Base-by-base conservation (phyloP, 2,113 vertebrate genomes). In the Ammodytes dubius region DNA sequence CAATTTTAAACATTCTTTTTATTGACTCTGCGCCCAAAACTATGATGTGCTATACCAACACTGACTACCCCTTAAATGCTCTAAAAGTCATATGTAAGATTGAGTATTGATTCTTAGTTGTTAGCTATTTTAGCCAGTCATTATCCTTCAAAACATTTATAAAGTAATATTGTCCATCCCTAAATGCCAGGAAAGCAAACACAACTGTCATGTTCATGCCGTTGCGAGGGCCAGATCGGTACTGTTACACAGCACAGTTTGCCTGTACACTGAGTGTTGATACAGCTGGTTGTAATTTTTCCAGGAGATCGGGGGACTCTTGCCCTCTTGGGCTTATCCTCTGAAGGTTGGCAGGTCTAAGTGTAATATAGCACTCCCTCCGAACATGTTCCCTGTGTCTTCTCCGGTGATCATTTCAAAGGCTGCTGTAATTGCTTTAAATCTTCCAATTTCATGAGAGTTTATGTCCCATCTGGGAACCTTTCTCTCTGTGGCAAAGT, bases 211-310 rank as follows among this genome's bases (percentile, higher is more conserved):
- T 57, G 70, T 50, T 47, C 66, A 59, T 77, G 59, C 58, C 70
- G 78, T 66, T 56, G 67, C 74, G 52, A 54, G 45, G 15, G 70
- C 54, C 5, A 79, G 74, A 27, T 27, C 35, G 1, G 39, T 50
- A 19, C 46, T 57, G 17, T 17, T 72, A 74, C 47, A 3, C 59
- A 27, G 60, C 6, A 1, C 58, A n/a, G 27, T 77, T 6, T 54
- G 64, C 56, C 72, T 70, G 53, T 46, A 63, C 64, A 65, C 52
- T 12, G 2, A 14, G 12, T 89, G 88, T 93, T 94, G 85, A 79
- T 69, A 84, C 92, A 95, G 94, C 91, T 94, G 92, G 17, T 80
- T 92, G 65, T 72, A 50, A 70, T 89, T 91, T 81, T 64, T 87
- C 61, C 77, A 80, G 67, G 43, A 72, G 81, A 87, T 88, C 70